Evolutionary conservation across 2,888 invertebrate species (phyloP).

Genomic region (Tetheella fluctuosa): DNA sequence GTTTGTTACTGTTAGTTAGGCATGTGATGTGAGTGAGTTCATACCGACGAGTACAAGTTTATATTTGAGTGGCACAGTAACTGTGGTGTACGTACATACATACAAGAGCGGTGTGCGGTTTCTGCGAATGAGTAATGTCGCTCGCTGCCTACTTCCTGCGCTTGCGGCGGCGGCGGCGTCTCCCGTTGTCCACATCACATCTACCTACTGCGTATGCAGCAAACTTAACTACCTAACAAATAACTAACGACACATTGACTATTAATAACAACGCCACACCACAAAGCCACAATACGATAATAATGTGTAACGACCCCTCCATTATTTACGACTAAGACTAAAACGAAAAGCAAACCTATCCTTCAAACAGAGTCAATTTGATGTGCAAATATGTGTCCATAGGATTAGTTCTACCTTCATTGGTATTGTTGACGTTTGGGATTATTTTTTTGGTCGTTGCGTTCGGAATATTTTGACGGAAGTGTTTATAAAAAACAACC

Average conservation of each 20-base stretch:
- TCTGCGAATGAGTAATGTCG: constrained; percentile 55
- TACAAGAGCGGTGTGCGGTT: constrained; percentile 37
- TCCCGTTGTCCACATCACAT: too few relatives aligned
- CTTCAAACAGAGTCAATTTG: constrained; percentile 47
- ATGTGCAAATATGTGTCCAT: constrained; percentile 48
- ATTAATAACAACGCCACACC: not conserved
- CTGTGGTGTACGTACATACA: not conserved
- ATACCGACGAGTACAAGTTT: not conserved
- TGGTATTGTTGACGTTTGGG: constrained; percentile 27
- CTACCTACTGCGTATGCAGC: not conserved
- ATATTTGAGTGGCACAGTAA: not conserved
- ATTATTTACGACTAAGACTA: constrained; percentile 62
- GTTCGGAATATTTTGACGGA: constrained; percentile 19
- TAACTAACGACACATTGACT: not conserved
- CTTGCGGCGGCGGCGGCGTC: not conserved
- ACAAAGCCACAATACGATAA: not conserved
- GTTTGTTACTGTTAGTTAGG: too few relatives aligned
- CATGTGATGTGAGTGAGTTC: not conserved
- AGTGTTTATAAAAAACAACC: constrained; percentile 15
- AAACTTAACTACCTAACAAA: not conserved
- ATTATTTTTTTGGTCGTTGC: constrained; percentile 29
- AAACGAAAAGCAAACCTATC: constrained; percentile 55
- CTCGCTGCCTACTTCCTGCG: constrained; percentile 40
- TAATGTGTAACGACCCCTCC: constrained; percentile 25
- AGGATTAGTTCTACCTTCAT: constrained; percentile 15